These are phyloP conservation scores for Danaus chrysippus DNA, from an alignment of 2,888 invertebrate genomes.

Conservation along the genomic window DNA sequence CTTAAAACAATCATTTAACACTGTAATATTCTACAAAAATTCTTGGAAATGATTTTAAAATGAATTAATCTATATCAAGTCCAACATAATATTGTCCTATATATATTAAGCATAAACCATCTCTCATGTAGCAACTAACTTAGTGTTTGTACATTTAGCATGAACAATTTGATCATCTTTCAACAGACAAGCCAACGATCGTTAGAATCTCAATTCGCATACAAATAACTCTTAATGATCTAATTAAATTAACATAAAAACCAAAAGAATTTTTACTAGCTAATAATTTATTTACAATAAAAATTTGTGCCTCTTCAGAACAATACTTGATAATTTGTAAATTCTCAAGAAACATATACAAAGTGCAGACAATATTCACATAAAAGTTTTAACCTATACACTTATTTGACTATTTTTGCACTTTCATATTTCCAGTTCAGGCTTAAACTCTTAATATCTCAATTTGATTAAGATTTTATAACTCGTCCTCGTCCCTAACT, in stretches of 20 bases:
- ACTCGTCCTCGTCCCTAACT: conserved; percentile 64
- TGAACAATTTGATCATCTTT: conserved; percentile 39
- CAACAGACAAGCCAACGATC: conserved; percentile 38
- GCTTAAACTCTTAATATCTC: conserved; percentile 77
- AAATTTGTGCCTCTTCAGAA: conserved; percentile 72
- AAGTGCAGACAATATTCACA: conserved; percentile 75
- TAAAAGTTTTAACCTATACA: conserved; percentile 69
- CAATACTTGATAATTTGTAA: conserved; percentile 62
- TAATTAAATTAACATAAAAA: conserved; percentile 54
- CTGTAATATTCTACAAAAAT: conserved; percentile 1
- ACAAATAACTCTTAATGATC: conserved; percentile 34
- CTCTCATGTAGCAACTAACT: conserved; percentile 48
- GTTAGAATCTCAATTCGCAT: conserved; percentile 35
- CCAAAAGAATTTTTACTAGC: conserved; percentile 61
- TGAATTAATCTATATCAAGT: conserved; percentile 35
- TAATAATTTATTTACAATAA: conserved; percentile 73
- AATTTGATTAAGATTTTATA: conserved; percentile 75
- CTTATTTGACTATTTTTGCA: conserved; percentile 74
- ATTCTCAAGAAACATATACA: conserved; percentile 65
- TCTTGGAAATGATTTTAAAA: conserved; percentile 13
- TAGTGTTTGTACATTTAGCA: conserved; percentile 54
- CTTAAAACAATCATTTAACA: too few species aligned
- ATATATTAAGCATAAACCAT: conserved; percentile 56
- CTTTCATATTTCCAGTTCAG: conserved; percentile 74
- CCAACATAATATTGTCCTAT: conserved; percentile 55